Evolutionary conservation across 2,113 vertebrate species (phyloP).

Genomic region (Paracanthobrama guichenoti): DNA sequence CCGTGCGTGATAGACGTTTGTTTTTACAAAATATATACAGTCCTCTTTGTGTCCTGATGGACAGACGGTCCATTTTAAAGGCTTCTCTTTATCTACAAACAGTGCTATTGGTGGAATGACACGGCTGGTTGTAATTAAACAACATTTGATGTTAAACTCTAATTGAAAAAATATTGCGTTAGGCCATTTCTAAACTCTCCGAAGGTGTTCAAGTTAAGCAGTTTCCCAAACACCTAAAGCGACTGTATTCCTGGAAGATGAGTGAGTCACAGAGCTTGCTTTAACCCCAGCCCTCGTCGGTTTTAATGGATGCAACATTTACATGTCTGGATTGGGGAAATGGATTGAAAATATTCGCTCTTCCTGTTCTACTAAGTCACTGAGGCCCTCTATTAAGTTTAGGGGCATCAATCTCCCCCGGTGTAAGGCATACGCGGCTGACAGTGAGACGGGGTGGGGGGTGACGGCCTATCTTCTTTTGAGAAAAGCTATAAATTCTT

Average conservation of each 20-base stretch:
- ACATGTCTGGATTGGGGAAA: slow-evolving; percentile 39
- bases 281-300: neutral
- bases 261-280: neutral
- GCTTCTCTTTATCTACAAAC: slow-evolving; percentile 31
- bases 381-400: slow-evolving; percentile 50
- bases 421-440: slow-evolving; percentile 49
- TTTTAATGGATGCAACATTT: slow-evolving; percentile 40
- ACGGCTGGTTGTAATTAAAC: slow-evolving; percentile 4
- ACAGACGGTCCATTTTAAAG: slow-evolving; percentile 64
- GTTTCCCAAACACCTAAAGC: neutral
- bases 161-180: no score
- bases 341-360: slow-evolving; percentile 37
- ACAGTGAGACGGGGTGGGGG: slow-evolving; percentile 43
- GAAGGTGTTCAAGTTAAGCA: neutral
- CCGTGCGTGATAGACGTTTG: slow-evolving; percentile 73
- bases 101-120: neutral
- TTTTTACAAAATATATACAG: slow-evolving; percentile 89
- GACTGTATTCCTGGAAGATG: slow-evolving; percentile 5
- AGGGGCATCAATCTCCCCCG: slow-evolving; percentile 56
- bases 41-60: slow-evolving; percentile 73
- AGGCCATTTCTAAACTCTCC: no score
- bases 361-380: slow-evolving; percentile 46
- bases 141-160: neutral
- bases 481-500: slow-evolving; percentile 62
- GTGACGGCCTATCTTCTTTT: slow-evolving; percentile 57